Percentiles rank a stretch among this genome's conserved stretches.
phyloP scores from a whole-genome alignment of 2,113 vertebrate species.

The Gallinago media region DNA sequence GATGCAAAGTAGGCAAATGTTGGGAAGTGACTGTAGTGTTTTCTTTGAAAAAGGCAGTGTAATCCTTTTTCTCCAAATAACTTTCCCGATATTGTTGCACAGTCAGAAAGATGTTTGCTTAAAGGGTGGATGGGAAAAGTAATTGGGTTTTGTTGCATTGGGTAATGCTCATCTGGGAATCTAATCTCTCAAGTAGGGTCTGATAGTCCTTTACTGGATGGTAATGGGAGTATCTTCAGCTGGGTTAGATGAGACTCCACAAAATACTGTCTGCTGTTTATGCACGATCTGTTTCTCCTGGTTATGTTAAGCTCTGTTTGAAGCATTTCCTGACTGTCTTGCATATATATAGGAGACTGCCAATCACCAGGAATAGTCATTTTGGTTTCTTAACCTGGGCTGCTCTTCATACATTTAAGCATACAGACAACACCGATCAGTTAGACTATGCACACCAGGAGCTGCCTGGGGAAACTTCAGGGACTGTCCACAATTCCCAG shows the following conservation, averaged over 20 bases:
- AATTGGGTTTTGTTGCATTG: neutral
- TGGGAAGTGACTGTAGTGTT: neutral
- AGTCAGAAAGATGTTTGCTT: neutral
- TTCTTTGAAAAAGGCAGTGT: neutral
- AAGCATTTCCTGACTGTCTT: neutral
- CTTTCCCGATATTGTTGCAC: neutral
- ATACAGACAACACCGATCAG: neutral
- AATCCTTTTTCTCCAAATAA: neutral
- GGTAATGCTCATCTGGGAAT: neutral
- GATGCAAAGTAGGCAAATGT: neutral
- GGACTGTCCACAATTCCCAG: neutral
- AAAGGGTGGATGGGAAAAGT: neutral
- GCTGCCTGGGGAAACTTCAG: neutral
- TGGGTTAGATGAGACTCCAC: neutral
- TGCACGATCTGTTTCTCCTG: rapidly evolving
- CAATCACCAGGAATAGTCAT: neutral
- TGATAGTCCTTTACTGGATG: neutral
- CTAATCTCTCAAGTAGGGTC: neutral
- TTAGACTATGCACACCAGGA: neutral
- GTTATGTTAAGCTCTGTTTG: rapidly evolving
- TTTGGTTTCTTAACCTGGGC: rapidly evolving
- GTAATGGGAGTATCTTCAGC: neutral
- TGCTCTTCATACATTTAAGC: neutral
- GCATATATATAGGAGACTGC: neutral
- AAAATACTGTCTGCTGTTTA: neutral